Conservation (phyloP, 2,888 invertebrate species). For the Drosophila paracracens region DNA sequence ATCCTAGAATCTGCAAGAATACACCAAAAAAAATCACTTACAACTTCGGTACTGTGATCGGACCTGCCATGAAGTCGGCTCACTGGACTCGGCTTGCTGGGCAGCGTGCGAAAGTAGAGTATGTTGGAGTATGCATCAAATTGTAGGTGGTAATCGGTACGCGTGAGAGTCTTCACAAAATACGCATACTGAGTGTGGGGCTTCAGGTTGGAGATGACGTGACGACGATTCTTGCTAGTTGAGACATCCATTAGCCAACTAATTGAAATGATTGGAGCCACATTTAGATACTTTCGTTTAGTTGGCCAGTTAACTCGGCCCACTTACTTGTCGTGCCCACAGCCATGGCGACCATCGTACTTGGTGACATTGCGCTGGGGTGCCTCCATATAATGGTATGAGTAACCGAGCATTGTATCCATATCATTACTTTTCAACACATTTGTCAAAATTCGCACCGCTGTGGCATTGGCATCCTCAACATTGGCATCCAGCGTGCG, state of each 20-base stretch:
- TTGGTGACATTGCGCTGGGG: slow-evolving; percentile 91
- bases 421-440: slow-evolving; percentile 88
- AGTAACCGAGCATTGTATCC: slow-evolving; percentile 94
- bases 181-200: slow-evolving; percentile 97
- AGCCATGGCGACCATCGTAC: slow-evolving; percentile 95
- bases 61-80: slow-evolving; percentile 74
- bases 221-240: slow-evolving; percentile 84
- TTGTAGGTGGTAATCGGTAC: slow-evolving; percentile 88
- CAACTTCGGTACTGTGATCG: slow-evolving; percentile 75
- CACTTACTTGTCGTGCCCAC: slow-evolving; percentile 90
- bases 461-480: slow-evolving; percentile 82
- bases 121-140: slow-evolving; percentile 93
- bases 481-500: slow-evolving; percentile 82
- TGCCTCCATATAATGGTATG: slow-evolving; percentile 93
- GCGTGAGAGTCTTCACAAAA: slow-evolving; percentile 96
- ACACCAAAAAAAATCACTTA: slow-evolving; percentile 49
- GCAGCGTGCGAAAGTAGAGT: slow-evolving; percentile 91
- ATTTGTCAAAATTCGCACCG: slow-evolving; percentile 88
- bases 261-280: not conserved
- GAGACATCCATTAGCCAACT: slow-evolving; percentile 89
- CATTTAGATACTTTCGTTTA: not conserved
- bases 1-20: not conserved
- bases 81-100: slow-evolving; percentile 84
- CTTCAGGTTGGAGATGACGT: slow-evolving; percentile 89
- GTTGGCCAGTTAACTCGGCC: not conserved